These are phyloP conservation scores for Ceyx margarethae DNA, from an alignment of 2,113 vertebrate species.

Conservation along the genomic window DNA sequence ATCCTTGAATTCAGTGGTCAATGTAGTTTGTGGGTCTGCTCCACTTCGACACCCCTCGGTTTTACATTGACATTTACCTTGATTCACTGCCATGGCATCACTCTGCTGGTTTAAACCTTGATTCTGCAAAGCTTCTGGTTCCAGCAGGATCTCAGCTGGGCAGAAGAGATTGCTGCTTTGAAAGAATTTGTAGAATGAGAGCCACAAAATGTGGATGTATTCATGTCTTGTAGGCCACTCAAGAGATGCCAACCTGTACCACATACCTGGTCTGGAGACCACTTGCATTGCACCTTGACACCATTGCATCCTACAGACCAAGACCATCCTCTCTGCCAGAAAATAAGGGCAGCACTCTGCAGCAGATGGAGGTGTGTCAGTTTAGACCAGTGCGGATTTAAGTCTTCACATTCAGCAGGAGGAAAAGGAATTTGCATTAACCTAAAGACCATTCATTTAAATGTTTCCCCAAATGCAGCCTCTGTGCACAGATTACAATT, in stretches of 20 bases:
- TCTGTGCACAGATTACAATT: background rate
- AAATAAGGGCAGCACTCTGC: background rate
- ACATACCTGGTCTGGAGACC: fast-evolving
- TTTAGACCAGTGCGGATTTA: background rate
- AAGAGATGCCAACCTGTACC: background rate
- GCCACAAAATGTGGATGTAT: fast-evolving
- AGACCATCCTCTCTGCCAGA: background rate
- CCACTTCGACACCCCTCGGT: background rate
- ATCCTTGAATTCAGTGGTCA: background rate
- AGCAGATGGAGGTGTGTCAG: background rate
- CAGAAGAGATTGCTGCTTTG: background rate
- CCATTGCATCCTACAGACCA: background rate
- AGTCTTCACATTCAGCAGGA: background rate
- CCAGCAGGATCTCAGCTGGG: background rate
- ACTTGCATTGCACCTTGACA: background rate
- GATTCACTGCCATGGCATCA: background rate
- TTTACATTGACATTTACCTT: background rate
- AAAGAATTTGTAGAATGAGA: background rate
- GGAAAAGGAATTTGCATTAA: background rate
- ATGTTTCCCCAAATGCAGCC: background rate
- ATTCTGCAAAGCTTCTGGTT: background rate
- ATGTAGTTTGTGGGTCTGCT: background rate
- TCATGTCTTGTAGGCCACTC: background rate
- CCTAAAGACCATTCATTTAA: background rate
- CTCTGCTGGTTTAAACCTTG: background rate